Evolutionary conservation across 2,888 invertebrate species (phyloP), one percentile per base, ranked within the genome.

Genomic region (Hemistola chrysoprasaria): DNA sequence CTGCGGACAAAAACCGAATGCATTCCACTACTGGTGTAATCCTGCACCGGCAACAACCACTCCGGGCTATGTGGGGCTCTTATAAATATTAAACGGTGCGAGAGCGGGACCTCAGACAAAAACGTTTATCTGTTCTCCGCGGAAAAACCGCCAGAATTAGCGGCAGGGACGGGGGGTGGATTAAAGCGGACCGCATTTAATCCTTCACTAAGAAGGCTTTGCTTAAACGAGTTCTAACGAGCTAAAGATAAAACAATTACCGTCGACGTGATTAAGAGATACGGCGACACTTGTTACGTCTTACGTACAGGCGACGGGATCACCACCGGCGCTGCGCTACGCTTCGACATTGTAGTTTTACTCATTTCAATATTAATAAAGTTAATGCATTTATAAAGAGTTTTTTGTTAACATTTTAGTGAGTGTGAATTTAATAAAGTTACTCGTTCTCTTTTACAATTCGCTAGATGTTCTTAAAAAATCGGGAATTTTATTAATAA

Each of bases 191-290:
- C 88, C 87, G 80, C 84, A 83, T 83, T 86, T 87, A 88, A 88
- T 88, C 88, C 88, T 86, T 86, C 86, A 83, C 85, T 87, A 88
- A 88, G 88, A 86, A 86, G 88, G 86, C 88, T 88, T 87, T 88
- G 78, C 86, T 88, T 87, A 87, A 88, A 87, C 87, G 87, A 87
- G 87, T 87, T 84, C 86, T 88, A 88, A 87, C 87, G 87, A 87
- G 87, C 88, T 85, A 78, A 80, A 86, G 88, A 88, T 88, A 87
- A 88, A 88, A 88, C 88, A 88, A 88, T 88, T 88, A 88, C 82
- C 74, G 77, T 71, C 59, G 73, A 73, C 81, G 84, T 86, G 86
- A 88, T 88, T 87, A 87, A 87, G 85, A 87, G 85, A 85, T 85
- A 84, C 83, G 69, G 74, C 69, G 84, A 85, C 86, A 87, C 88